phyloP scores from a whole-genome alignment of 2,888 invertebrate genomes.

The Thalpophila matura region DNA sequence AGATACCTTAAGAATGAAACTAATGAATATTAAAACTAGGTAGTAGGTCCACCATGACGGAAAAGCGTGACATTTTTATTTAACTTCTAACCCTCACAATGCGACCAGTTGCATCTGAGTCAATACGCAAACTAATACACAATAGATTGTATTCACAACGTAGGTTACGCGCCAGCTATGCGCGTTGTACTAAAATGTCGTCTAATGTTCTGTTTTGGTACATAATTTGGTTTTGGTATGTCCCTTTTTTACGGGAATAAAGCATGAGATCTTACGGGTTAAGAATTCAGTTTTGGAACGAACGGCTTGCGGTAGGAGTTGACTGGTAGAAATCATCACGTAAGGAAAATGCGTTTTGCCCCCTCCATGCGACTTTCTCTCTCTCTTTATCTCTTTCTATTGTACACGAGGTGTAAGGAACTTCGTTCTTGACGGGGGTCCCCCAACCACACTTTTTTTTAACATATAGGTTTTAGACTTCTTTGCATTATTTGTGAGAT shows the following conservation, averaged over 20 bases:
- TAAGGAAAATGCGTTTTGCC: too few relatives aligned
- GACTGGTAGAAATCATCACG: too few relatives aligned
- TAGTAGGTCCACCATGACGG: too few relatives aligned
- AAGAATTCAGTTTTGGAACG: too few relatives aligned
- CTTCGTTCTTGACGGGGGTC: too few relatives aligned
- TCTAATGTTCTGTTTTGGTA: slow-evolving; percentile 11
- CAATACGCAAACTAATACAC: slow-evolving; percentile 68
- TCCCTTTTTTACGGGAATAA: not conserved
- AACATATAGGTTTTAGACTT: too few relatives aligned
- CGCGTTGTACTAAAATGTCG: not conserved
- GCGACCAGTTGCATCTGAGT: slow-evolving; percentile 77
- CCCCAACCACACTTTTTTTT: too few relatives aligned
- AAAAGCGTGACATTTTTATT: slow-evolving; percentile 78
- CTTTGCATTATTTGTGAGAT: too few relatives aligned
- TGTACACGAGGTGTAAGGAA: too few relatives aligned
- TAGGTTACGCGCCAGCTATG: slow-evolving; percentile 19
- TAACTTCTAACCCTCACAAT: slow-evolving; percentile 73
- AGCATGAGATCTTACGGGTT: not conserved
- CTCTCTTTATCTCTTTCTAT: too few relatives aligned
- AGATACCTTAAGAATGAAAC: slow-evolving; percentile 65
- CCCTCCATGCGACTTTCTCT: too few relatives aligned
- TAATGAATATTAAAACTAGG: slow-evolving; percentile 77
- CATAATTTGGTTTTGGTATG: slow-evolving; percentile 6
- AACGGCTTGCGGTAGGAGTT: too few relatives aligned
- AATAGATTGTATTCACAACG: slow-evolving; percentile 39